Conservation (phyloP, 2,888 invertebrate genomes). For the Dasysyrphus albostriatus region DNA sequence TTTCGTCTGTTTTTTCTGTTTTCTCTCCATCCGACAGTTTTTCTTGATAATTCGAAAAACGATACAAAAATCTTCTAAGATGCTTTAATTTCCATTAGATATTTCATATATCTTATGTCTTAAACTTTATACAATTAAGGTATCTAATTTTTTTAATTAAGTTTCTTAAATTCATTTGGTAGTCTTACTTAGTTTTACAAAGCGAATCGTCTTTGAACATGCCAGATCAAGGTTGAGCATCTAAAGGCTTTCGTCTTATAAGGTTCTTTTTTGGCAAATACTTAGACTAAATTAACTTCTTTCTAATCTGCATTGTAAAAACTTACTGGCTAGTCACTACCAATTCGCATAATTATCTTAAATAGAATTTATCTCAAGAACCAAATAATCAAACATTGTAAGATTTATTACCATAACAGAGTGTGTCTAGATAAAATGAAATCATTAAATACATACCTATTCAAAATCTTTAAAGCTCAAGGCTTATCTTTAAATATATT, state of each 20-base stretch:
- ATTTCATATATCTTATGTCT: too few species aligned
- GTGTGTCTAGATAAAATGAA: slow-evolving; percentile 19
- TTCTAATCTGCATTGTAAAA: slow-evolving; percentile 1
- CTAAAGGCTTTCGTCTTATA: neutral
- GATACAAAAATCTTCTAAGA: too few species aligned
- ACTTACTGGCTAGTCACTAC: neutral
- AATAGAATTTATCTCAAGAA: neutral
- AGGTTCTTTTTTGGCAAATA: too few species aligned
- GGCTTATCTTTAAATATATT: slow-evolving; percentile 2
- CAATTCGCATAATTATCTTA: neutral
- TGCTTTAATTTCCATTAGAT: too few species aligned
- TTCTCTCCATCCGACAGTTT: too few species aligned
- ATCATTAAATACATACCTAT: slow-evolving; percentile 33
- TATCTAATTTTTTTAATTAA: neutral
- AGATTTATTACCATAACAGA: slow-evolving; percentile 17
- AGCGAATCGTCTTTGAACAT: neutral
- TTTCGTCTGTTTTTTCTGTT: too few species aligned
- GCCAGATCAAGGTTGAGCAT: neutral
- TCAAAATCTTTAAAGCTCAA: neutral
- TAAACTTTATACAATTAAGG: too few species aligned
- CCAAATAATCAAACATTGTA: slow-evolving; percentile 27
- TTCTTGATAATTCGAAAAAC: too few species aligned
- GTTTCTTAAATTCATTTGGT: neutral
- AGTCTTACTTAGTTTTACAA: neutral
- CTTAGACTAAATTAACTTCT: neutral